These are phyloP conservation scores for Bruchidius siliquastri DNA, from an alignment of 2,888 invertebrate genomes.

Conservation along the genomic window DNA sequence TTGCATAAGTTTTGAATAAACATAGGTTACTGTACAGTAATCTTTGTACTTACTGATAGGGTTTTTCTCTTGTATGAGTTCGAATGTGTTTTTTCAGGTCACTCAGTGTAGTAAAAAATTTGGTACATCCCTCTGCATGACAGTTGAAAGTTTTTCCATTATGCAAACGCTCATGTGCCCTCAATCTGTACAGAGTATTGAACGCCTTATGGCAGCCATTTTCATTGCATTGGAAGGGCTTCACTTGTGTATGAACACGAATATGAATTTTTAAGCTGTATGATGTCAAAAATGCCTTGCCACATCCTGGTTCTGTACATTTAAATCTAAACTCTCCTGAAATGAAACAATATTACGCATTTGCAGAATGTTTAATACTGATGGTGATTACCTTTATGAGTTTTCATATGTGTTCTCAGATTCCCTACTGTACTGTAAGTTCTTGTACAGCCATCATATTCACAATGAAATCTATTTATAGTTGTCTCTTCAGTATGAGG, in stretches of 20 bases:
- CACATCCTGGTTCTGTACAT: constrained; percentile 81
- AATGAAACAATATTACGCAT: constrained; percentile 28
- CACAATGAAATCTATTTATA: constrained; percentile 75
- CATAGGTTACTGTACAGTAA: no score
- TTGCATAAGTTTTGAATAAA: no score
- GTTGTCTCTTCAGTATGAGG: constrained; percentile 49
- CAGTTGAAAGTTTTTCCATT: constrained; percentile 95
- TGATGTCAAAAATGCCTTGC: constrained; percentile 90
- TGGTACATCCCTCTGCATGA: constrained; percentile 73
- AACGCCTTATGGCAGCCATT: constrained; percentile 86
- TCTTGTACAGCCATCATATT: constrained; percentile 81
- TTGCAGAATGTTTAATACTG: background rate
- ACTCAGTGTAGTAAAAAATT: constrained; percentile 90
- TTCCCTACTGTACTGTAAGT: constrained; percentile 94
- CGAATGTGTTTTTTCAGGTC: constrained; percentile 91
- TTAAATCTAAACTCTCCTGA: constrained; percentile 92
- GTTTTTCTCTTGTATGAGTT: constrained; percentile 87
- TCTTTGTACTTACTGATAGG: constrained; percentile 65
- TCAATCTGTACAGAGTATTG: constrained; percentile 88
- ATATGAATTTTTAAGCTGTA: constrained; percentile 94
- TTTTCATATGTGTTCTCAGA: constrained; percentile 91
- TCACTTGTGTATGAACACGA: constrained; percentile 86
- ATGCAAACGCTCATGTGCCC: constrained; percentile 88
- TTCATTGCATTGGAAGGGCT: constrained; percentile 84
- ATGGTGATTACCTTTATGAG: constrained; percentile 73